Evolutionary conservation across 2,797 vertebrate genomes (phyloP).

Genomic region (Myotis myotis): DNA sequence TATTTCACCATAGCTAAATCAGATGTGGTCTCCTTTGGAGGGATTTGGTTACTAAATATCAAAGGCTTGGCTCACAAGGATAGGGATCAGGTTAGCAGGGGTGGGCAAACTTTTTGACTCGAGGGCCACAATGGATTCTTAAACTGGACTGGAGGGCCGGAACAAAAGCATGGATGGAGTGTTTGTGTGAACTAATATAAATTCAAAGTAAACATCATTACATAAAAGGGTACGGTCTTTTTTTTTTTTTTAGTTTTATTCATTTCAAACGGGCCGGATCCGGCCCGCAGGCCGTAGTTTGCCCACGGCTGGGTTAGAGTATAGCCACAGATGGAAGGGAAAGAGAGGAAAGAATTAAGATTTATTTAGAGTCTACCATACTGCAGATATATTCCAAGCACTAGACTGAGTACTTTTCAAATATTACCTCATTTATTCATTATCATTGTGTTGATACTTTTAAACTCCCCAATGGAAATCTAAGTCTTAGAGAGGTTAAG

Average conservation of each 20-base stretch:
- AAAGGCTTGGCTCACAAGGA: neutral
- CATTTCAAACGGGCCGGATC: too few relatives aligned
- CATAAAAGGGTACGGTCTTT: too few relatives aligned
- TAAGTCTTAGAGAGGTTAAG: neutral
- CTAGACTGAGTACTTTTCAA: neutral
- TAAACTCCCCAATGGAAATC: neutral
- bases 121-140: too few relatives aligned
- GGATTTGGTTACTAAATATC: neutral
- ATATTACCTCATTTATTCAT: neutral
- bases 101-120: too few relatives aligned
- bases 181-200: too few relatives aligned
- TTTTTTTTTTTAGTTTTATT: too few relatives aligned
- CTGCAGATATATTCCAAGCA: neutral
- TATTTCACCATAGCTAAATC: neutral
- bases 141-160: too few relatives aligned
- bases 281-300: too few relatives aligned
- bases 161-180: too few relatives aligned
- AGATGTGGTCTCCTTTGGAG: neutral
- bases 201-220: too few relatives aligned
- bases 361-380: neutral
- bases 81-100: neutral
- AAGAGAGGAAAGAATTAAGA: neutral
- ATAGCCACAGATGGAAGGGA: neutral
- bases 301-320: neutral
- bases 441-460: neutral